Evolutionary conservation across 2,797 vertebrate species (phyloP).

Genomic region (Lacerta viridis): DNA sequence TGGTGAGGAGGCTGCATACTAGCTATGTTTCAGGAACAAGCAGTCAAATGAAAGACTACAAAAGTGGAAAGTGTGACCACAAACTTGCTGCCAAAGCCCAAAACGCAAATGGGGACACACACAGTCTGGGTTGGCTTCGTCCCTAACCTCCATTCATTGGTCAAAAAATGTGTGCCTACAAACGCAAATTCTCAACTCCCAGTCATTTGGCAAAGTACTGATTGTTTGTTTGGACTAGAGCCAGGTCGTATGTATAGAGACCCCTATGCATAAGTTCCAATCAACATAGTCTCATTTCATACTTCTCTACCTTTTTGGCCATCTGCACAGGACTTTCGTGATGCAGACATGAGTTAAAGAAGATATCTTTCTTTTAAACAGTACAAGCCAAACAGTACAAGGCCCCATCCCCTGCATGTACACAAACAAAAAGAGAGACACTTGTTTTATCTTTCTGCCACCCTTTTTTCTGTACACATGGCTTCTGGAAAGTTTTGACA

Average conservation of each 20-base stretch:
- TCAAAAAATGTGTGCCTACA: background rate
- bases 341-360: constrained; percentile 63
- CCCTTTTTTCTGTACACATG: constrained; percentile 67
- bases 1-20: background rate
- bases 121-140: background rate
- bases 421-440: constrained; percentile 23
- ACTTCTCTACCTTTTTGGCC: background rate
- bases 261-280: background rate
- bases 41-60: background rate
- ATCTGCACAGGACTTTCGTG: constrained; percentile 49
- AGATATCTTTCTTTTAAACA: constrained; percentile 64
- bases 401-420: constrained; percentile 50
- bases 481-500: constrained; percentile 71
- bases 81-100: background rate
- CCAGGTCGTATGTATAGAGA: background rate
- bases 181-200: background rate
- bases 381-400: constrained; percentile 60
- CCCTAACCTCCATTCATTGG: background rate
- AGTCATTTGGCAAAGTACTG: too few species aligned
- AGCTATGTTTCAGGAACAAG: background rate
- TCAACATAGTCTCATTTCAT: background rate
- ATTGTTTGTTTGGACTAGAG: background rate
- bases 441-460: background rate
- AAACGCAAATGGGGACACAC: background rate
- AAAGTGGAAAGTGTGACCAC: background rate